Base-by-base conservation (phyloP, 2,797 vertebrate genomes). In the Syngnathus acus region DNA sequence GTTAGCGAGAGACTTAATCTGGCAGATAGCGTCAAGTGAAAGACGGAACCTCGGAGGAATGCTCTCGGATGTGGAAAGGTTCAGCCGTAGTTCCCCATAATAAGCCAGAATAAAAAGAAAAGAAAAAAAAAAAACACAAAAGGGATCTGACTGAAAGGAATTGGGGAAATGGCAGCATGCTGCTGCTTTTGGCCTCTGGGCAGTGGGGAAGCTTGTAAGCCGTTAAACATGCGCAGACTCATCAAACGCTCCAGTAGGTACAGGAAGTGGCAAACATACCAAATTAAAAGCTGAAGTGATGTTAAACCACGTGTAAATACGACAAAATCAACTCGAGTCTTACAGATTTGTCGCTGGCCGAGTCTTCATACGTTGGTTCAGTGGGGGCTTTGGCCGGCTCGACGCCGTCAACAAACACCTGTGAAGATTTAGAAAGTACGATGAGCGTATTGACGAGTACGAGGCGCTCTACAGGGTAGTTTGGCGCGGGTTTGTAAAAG, bases 321-420 rank as follows among this genome's bases (percentile, higher is more conserved):
- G 16, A 21, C 9, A 39, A 16, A 54, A 45, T 26, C 11, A 21
- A 9, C 42, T 43, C 14, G 26, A 17, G 4, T 42, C 88, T 90
- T 83, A 93, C 91, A 73, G 89, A 88, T 83, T 81, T 90, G 70
- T 91, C 88, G 26, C 87, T 91, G 74, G 77, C 37, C 0, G 89
- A 72, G 67, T 91, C 95, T 9, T 95, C 94, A 67, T 94, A 94
- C 87, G 94, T 93, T 54, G 90, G 90, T 73, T 97, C 95, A 14
- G 94, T 73, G 40, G 92, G 92, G 72, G 94, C 95, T 85, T 90
- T 94, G 60, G 89, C 85, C 0, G 93, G 83, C 16, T 94, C 94
- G 1, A 84, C 86, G 65, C 94, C 92, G 64, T 96, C 94, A 63
- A 91, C 93, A 66, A 99, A 99, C 68, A 98, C 94, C 97, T 99